phyloP scores from a whole-genome alignment of 2,888 invertebrate species.

The Orthonevra nobilis region DNA sequence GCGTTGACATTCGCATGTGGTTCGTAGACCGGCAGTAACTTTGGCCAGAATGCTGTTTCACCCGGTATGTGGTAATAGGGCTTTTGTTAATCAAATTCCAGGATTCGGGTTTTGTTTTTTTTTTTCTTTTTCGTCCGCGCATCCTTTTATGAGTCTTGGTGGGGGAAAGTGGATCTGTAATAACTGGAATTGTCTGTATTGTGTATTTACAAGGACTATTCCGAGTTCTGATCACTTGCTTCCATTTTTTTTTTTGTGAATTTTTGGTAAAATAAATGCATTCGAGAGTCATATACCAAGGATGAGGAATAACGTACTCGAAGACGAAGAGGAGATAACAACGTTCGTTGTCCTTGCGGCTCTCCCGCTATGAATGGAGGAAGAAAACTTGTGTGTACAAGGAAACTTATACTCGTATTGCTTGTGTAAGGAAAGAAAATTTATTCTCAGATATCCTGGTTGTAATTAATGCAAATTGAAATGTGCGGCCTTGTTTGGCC shows the following conservation, averaged over 20 bases:
- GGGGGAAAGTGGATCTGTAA: constrained; percentile 21
- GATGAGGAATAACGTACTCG: no score
- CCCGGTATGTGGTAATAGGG: constrained; percentile 59
- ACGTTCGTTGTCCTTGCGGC: no score
- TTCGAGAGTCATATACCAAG: no score
- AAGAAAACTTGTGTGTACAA: no score
- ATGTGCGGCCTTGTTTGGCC: constrained; percentile 20
- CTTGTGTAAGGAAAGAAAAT: background rate
- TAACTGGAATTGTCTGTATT: constrained; percentile 51
- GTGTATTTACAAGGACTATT: constrained; percentile 25
- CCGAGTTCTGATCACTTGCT: constrained; percentile 41
- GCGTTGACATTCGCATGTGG: constrained; percentile 49
- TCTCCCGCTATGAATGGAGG: background rate
- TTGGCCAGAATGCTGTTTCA: constrained; percentile 30
- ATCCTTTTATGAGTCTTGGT: no score
- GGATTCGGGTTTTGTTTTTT: constrained; percentile 30
- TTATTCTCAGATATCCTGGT: constrained; percentile 31
- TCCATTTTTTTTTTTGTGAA: constrained; percentile 30
- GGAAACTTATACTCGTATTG: background rate
- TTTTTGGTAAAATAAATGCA: constrained; percentile 17
- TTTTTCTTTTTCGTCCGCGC: background rate
- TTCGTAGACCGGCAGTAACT: constrained; percentile 47
- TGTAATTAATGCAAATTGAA: constrained; percentile 65
- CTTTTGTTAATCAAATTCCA: constrained; percentile 69
- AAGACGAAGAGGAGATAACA: no score